A percentile compares a stretch with the other conserved stretches of the same genome.
Conservation (phyloP, 2,113 vertebrate species). For the Isurus oxyrinchus region DNA sequence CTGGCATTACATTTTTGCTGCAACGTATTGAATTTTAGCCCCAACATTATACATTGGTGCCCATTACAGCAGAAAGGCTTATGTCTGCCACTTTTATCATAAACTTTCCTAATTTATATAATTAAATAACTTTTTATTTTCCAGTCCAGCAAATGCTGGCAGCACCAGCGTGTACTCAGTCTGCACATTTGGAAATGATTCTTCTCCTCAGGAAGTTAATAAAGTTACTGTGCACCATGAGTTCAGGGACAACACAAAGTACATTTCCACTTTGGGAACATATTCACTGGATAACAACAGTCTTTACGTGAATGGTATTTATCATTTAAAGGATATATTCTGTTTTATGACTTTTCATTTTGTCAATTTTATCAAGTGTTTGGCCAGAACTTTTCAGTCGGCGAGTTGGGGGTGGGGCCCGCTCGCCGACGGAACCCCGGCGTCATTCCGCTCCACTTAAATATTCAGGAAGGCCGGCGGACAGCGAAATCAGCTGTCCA, state of each 20-base stretch:
- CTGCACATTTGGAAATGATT: neutral
- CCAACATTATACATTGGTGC: neutral
- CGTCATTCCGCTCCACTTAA: too few species aligned
- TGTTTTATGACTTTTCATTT: neutral
- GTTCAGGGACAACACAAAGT: conserved; percentile 47
- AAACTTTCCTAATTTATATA: neutral
- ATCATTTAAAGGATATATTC: neutral
- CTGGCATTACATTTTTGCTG: neutral
- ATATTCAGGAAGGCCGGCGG: too few species aligned
- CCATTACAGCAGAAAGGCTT: neutral
- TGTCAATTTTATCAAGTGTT: neutral
- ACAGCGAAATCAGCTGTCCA: too few species aligned
- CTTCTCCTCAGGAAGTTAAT: neutral
- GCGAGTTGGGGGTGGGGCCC: too few species aligned
- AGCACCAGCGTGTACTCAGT: neutral
- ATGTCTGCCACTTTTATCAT: neutral
- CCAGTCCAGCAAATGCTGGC: neutral
- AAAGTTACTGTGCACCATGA: conserved; percentile 50
- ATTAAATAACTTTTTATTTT: conserved; percentile 1
- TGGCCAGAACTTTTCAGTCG: too few species aligned
- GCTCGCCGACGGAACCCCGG: too few species aligned
- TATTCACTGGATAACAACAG: conserved; percentile 54
- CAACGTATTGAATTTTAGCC: neutral
- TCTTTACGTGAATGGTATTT: conserved; percentile 54
- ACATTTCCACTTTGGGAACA: conserved; percentile 50